Percentiles rank a stretch among this genome's conserved stretches.
Conservation (phyloP, 2,797 vertebrate species). For the Mycteria americana region DNA sequence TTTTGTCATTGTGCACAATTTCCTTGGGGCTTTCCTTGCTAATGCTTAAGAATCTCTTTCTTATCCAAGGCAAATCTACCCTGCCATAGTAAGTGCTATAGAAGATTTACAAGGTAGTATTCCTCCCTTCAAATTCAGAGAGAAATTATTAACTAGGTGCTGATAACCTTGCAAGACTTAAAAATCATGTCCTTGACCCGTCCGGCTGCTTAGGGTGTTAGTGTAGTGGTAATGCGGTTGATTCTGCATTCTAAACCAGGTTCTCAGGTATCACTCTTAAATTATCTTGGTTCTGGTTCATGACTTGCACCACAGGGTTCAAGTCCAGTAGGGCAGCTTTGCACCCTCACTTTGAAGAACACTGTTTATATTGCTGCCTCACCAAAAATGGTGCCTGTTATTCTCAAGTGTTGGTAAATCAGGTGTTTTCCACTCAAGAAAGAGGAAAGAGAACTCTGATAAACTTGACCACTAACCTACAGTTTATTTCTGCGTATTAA, state of each 20-base stretch:
- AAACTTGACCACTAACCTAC: background rate
- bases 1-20: background rate
- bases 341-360: background rate
- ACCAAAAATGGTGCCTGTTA: background rate
- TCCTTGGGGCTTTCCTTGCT: background rate
- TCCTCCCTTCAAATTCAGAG: background rate
- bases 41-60: background rate
- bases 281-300: background rate
- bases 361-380: background rate
- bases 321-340: background rate
- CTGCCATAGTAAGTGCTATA: background rate
- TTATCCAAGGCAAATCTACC: constrained; percentile 6
- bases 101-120: background rate
- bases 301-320: background rate
- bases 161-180: background rate
- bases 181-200: background rate
- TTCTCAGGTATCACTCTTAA: background rate
- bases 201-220: background rate
- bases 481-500: background rate
- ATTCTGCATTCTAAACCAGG: background rate
- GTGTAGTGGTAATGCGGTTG: background rate
- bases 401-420: background rate
- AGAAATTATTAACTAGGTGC: background rate
- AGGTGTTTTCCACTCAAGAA: background rate
- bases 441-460: background rate